These are phyloP conservation scores for Palloptera scutellata DNA, from an alignment of 2,888 invertebrate species.

Conservation along the genomic window DNA sequence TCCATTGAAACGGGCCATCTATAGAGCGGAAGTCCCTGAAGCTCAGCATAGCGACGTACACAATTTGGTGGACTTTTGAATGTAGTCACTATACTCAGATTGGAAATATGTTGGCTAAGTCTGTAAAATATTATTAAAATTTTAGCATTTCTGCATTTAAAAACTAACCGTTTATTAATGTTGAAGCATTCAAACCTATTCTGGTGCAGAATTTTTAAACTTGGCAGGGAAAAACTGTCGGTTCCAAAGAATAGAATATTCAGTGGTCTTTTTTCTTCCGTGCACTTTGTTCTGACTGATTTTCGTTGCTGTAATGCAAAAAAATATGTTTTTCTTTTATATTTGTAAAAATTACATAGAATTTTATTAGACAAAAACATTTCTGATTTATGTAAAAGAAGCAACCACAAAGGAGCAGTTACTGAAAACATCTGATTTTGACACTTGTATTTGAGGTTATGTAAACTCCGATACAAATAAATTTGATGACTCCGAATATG, in stretches of 20 bases:
- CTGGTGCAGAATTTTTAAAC: conserved; percentile 73
- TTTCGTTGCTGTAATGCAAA: not conserved
- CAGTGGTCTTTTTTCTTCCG: conserved; percentile 29
- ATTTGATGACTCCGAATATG: too few species aligned
- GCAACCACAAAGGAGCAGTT: too few species aligned
- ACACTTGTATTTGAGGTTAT: too few species aligned
- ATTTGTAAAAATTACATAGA: conserved; percentile 49
- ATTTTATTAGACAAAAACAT: not conserved
- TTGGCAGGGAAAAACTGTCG: conserved; percentile 81
- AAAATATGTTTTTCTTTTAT: conserved; percentile 51
- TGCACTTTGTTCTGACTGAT: not conserved
- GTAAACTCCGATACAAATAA: too few species aligned
- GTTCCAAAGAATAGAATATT: conserved; percentile 86
- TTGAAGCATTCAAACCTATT: conserved; percentile 62
- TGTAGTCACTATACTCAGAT: conserved; percentile 74
- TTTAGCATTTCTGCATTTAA: conserved; percentile 51
- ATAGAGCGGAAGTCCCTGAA: conserved; percentile 69
- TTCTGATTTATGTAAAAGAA: too few species aligned
- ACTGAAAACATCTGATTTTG: conserved; percentile 26
- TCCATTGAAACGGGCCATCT: conserved; percentile 72
- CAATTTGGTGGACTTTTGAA: conserved; percentile 70
- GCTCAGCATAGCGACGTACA: conserved; percentile 74
- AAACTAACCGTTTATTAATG: not conserved
- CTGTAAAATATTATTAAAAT: not conserved
- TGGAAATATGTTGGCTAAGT: not conserved